Percentiles rank a stretch among this genome's conserved stretches.
Evolutionary conservation across 2,888 invertebrate species (phyloP).

Genomic region (Orthosia gothica): DNA sequence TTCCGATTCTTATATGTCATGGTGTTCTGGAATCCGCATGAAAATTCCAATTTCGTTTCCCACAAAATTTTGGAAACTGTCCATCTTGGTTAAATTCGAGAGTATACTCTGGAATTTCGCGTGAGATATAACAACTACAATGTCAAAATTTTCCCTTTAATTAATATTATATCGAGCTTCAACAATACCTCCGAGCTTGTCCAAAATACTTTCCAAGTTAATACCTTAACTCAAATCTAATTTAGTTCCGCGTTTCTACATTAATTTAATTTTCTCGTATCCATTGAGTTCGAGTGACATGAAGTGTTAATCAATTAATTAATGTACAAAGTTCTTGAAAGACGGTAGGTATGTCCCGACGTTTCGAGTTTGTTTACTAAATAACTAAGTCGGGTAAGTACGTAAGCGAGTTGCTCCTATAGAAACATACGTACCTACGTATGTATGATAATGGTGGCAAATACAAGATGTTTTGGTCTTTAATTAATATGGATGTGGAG

Average conservation of each 20-base stretch:
- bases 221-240: conserved; percentile 52
- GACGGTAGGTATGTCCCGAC: conserved; percentile 35
- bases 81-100: neutral
- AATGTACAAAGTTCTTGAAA: conserved; percentile 63
- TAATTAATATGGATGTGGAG: conserved; percentile 31
- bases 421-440: too few relatives aligned
- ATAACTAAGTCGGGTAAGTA: conserved; percentile 21
- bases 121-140: conserved; percentile 12
- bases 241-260: conserved; percentile 52
- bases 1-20: conserved; percentile 30
- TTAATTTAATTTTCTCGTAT: conserved; percentile 58
- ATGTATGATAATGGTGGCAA: neutral
- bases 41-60: neutral
- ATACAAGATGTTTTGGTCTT: conserved; percentile 11
- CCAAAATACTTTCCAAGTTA: conserved; percentile 67
- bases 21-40: neutral
- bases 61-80: neutral
- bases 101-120: neutral
- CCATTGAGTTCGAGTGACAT: conserved; percentile 60
- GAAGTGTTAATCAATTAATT: conserved; percentile 67
- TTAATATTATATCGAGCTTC: conserved; percentile 30
- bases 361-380: conserved; percentile 38
- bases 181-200: conserved; percentile 23
- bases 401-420: conserved; percentile 12
- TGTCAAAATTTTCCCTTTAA: conserved; percentile 23